Evolutionary conservation across 2,797 vertebrate species (phyloP), one percentile per base, ranked within the genome.

Genomic region (Lycodopsis pacificus): DNA sequence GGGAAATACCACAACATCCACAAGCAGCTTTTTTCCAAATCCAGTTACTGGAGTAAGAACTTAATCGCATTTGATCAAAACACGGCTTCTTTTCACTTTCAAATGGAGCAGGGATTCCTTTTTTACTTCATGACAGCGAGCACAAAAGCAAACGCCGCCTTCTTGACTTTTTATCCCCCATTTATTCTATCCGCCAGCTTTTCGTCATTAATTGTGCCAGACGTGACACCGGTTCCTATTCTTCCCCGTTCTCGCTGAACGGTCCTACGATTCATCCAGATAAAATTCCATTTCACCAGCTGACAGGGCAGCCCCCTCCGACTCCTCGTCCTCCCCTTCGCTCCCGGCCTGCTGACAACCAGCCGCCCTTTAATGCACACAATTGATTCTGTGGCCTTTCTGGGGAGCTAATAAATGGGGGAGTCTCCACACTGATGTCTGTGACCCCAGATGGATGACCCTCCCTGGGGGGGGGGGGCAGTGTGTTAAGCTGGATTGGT

Each of bases 331-430:
- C 51, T 79, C 58, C 62, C 58, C 68, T 15, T 46, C 3, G 53
- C 77, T 80, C 61, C 65, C 7, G 3, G 65, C 68, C 66, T n/a
- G 74, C 69, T 86, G 86, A 89, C 87, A 88, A 81, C 77, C 74
- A 25, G 73, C 73, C 58, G 61, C 67, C 76, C 80, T 82, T 83
- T 82, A 90, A 92, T 71, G 83, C 82, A 86, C 74, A 73, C 77
- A 81, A 91, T 93, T 89, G 89, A 92, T 94, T 90, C 75, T 53
- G 78, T 88, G 89, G 88, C 88, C 88, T 92, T 86, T 90, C 75
- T 57, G 59, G 83, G 83, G 63, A 86, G 91, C 84, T 90, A 91
- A 93, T 91, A 89, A 90, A 91, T 65, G 71, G 76, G 63, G 57
- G 51, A 42, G 63, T 22, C 69, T 83, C 69, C 72, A 79, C 73